Conservation (phyloP, 1,140 invertebrate genomes). For the Papilio xuthus region DNA sequence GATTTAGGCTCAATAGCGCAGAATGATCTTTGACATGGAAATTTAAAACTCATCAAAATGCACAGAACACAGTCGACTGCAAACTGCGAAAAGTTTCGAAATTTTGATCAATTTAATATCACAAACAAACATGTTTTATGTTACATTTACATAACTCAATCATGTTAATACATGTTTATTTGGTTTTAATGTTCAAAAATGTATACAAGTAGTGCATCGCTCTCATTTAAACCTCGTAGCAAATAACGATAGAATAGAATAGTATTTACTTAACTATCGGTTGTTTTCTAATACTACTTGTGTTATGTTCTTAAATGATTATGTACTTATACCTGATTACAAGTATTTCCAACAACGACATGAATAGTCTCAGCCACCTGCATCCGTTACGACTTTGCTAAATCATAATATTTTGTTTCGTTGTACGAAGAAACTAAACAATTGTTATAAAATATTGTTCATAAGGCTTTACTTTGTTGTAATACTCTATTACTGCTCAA, state of each 20-base stretch:
- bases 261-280: neutral
- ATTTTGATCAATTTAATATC: neutral
- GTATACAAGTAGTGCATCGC: too few relatives aligned
- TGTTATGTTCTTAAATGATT: neutral
- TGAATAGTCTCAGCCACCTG: constrained; percentile 1
- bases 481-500: neutral
- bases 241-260: neutral
- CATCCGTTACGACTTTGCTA: neutral
- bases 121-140: neutral
- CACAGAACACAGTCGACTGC: neutral
- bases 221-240: too few relatives aligned
- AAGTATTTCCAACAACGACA: neutral
- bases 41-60: constrained; percentile 19
- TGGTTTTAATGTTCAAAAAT: neutral
- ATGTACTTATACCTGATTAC: neutral
- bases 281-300: neutral
- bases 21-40: constrained; percentile 17
- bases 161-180: too few relatives aligned
- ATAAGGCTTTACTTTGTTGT: neutral
- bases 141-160: too few relatives aligned
- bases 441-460: neutral
- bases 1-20: neutral
- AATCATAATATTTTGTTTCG: constrained; percentile 19
- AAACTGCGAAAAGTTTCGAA: constrained; percentile 7
- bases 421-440: neutral